A percentile compares a stretch with the other conserved stretches of the same genome.
These are phyloP conservation scores for Pomatostomus ruficeps DNA, from an alignment of 2,113 vertebrate genomes.

Conservation along the genomic window DNA sequence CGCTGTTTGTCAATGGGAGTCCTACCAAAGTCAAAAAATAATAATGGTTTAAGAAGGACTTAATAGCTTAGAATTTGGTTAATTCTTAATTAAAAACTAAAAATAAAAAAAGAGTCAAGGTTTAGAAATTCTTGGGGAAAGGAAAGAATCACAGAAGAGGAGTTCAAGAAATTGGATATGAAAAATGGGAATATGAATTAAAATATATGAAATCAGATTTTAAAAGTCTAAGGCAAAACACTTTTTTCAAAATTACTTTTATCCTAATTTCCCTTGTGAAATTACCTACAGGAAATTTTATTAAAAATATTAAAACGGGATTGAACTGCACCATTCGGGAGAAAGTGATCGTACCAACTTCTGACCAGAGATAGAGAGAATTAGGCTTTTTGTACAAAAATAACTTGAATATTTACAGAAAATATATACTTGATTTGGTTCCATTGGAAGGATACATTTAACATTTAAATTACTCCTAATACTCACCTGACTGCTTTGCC, in stretches of 20 bases:
- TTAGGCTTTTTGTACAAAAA: background rate
- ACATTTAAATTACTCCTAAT: background rate
- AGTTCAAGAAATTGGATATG: background rate
- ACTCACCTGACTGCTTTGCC: background rate
- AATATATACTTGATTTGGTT: background rate
- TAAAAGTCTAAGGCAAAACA: background rate
- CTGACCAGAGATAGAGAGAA: background rate
- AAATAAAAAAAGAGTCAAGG: background rate
- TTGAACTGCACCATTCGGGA: background rate
- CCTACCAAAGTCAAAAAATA: background rate
- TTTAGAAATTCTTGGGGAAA: background rate
- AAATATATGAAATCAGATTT: background rate
- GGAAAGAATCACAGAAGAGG: background rate
- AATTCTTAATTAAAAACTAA: background rate
- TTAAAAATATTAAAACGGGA: background rate
- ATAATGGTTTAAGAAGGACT: background rate
- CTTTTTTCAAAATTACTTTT: background rate
- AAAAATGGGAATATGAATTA: background rate
- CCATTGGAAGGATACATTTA: background rate
- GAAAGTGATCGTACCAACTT: background rate
- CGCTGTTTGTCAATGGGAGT: background rate
- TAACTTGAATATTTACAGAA: background rate
- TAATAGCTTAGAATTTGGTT: background rate
- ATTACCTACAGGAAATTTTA: background rate
- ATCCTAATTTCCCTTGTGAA: background rate